These are phyloP conservation scores for Ophonus ardosiacus DNA, from an alignment of 2,888 invertebrate genomes.

Conservation along the genomic window DNA sequence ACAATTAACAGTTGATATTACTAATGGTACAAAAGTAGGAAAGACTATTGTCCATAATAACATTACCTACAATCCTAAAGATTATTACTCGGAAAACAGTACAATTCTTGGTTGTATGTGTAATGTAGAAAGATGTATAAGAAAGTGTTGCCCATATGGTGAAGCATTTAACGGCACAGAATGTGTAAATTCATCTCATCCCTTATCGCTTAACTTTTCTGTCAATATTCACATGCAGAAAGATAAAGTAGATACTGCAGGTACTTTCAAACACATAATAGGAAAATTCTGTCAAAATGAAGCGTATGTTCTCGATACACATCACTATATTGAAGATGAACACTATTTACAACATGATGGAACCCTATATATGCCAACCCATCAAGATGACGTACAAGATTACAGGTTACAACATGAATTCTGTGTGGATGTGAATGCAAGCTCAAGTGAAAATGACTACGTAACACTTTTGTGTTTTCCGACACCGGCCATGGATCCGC, in stretches of 20 bases:
- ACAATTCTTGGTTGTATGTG: conserved; percentile 18
- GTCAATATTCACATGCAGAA: conserved; percentile 5
- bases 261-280: conserved; percentile 16
- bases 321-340: conserved; percentile 6
- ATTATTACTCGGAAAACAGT: not conserved
- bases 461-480: conserved; percentile 19
- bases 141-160: conserved; percentile 41
- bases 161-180: not conserved
- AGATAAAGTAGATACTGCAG: not conserved
- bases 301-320: conserved; percentile 19
- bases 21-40: not conserved
- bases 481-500: conserved; percentile 3
- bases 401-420: conserved; percentile 22
- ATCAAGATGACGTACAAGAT: not conserved
- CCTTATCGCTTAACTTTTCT: not conserved
- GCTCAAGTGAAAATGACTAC: not conserved
- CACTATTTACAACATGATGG: conserved; percentile 51
- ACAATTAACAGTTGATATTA: conserved; percentile 16
- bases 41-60: not conserved
- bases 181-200: not conserved
- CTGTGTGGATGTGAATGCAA: conserved; percentile 22
- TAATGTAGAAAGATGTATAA: conserved; percentile 21
- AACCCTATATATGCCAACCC: conserved; percentile 30
- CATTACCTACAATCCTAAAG: not conserved
- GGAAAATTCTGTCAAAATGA: conserved; percentile 34